Base-by-base conservation (phyloP, 2,888 invertebrate species). In the Adelphocoris suturalis region DNA sequence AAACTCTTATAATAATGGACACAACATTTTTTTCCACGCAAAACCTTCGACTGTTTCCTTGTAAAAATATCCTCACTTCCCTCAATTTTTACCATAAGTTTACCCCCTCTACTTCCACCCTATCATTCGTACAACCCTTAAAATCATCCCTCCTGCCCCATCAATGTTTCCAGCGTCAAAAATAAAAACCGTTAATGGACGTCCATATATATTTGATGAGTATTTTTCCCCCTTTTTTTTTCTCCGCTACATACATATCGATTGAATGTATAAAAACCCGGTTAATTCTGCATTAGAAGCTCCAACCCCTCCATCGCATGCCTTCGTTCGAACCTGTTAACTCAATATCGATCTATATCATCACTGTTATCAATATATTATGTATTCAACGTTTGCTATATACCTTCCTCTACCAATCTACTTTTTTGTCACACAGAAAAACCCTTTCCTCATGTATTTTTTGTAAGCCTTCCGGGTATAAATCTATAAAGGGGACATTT, bases 241-340 rank as follows among this genome's bases (percentile, higher is more conserved):
- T 23, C 48, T 23, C 2, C 13, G 19, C 86, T 19, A 85, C 85
- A 37, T 37, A 85, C 75, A 75, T 86, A 86, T 86, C 48, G 27
- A n/a, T 75, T 86, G 86, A 86, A 86, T 86, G 75, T 68, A 61
- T 86, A 47, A 86, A 86, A 86, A 86, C 27, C 86, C 47, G 86
- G 68, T 86, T 75, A 86, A 76, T 86, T 86, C 75, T 86, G 47
- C 86, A 86, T 86, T 86, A 75, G 27, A 52, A 48, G 52, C 78
- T 13, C 28, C 16, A 55, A 16, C 57, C 28, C 52, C 11, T 57
- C 55, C 28, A 55, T 48, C 23, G 5, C 19, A n/a, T 14, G 5
- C 46, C 9, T 46, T n/a, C 52, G 14, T 52, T 16, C 14, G n/a
- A 52, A 57, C 61, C 61, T 13, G 61, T 47, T 48, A 80, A 46